Percentiles rank a stretch among this genome's conserved stretches.
phyloP scores from a whole-genome alignment of 2,888 invertebrate species.

The Ceraclea dissimilis region DNA sequence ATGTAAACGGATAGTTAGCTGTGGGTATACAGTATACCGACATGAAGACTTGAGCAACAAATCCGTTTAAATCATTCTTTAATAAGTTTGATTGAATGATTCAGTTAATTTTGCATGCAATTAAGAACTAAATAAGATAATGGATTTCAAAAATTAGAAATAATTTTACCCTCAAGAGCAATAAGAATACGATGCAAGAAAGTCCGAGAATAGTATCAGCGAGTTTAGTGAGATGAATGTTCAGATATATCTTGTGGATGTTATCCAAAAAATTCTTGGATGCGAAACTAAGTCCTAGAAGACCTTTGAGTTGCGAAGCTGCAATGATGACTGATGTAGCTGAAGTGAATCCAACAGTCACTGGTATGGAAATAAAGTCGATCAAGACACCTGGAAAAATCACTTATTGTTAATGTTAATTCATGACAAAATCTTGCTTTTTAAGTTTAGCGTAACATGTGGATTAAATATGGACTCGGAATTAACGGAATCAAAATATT shows the following conservation, averaged over 20 bases:
- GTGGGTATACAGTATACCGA: no score
- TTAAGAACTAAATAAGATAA: no score
- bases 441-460: constrained; percentile 32
- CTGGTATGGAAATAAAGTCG: constrained; percentile 85
- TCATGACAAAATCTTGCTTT: no score
- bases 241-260: constrained; percentile 57
- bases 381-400: constrained; percentile 67
- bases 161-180: constrained; percentile 62
- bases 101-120: no score
- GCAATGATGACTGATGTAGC: constrained; percentile 88
- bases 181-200: constrained; percentile 62
- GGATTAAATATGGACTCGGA: no score
- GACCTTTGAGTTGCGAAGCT: constrained; percentile 71
- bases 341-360: constrained; percentile 84
- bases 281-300: constrained; percentile 63
- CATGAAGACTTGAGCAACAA: no score
- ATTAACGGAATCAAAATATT: background rate
- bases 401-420: no score
- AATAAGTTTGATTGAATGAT: no score
- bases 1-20: no score
- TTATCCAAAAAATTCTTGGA: constrained; percentile 72
- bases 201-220: constrained; percentile 68
- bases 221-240: constrained; percentile 59
- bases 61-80: no score
- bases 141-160: no score